phyloP scores from a whole-genome alignment of 2,113 vertebrate genomes.

The Crotalus helleri region DNA sequence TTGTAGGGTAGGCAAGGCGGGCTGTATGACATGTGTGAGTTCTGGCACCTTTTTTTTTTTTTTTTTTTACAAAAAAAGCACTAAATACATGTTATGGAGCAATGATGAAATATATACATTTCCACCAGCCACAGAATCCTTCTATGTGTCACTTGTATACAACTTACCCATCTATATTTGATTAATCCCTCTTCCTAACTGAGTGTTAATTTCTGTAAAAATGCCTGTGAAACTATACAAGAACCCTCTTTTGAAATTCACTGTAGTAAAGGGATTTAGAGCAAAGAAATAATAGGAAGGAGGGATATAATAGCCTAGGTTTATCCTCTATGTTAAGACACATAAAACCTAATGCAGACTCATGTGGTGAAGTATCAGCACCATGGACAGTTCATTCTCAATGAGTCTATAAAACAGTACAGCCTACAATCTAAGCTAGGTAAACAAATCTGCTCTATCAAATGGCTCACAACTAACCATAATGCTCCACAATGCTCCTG shows the following conservation, averaged over 20 bases:
- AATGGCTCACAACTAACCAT: not conserved
- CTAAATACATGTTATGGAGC: not conserved
- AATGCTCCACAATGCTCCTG: constrained; percentile 1
- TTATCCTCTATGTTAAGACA: not conserved
- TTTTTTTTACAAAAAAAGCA: no score
- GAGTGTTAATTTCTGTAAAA: not conserved
- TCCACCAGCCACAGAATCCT: not conserved
- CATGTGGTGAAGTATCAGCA: not conserved
- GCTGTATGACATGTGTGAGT: no score
- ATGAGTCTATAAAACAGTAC: not conserved
- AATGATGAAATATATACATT: not conserved
- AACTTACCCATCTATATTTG: not conserved
- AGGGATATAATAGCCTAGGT: not conserved
- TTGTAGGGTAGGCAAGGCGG: no score
- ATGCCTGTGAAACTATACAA: not conserved
- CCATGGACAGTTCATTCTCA: not conserved
- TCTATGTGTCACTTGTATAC: not conserved
- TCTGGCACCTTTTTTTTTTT: no score
- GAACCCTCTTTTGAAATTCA: not conserved
- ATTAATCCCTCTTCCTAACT: not conserved
- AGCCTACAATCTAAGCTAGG: constrained; percentile 17
- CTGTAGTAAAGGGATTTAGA: not conserved
- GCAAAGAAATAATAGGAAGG: not conserved
- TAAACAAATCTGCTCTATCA: constrained; percentile 15
- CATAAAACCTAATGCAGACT: not conserved